These are phyloP conservation scores for Terebella lapidaria DNA, from an alignment of 2,888 invertebrate species.

Conservation along the genomic window DNA sequence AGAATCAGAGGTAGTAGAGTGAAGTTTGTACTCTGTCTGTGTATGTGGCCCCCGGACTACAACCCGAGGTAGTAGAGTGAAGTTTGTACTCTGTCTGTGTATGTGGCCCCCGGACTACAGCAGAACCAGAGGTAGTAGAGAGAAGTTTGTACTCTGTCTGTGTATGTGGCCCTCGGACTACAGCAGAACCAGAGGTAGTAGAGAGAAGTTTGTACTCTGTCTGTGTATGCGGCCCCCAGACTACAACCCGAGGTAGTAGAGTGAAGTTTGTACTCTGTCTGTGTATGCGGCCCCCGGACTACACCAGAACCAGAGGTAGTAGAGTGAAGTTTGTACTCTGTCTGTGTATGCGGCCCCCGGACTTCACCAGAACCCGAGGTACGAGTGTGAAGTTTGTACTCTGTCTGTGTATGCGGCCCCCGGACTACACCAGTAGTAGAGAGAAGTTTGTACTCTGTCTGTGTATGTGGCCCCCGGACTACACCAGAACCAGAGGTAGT, in stretches of 20 bases:
- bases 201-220: background rate
- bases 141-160: constrained; percentile 79
- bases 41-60: background rate
- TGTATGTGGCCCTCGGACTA: constrained; percentile 68
- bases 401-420: constrained; percentile 73
- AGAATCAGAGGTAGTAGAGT: constrained; percentile 7
- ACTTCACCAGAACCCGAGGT: constrained; percentile 39
- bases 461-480: constrained; percentile 8
- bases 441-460: constrained; percentile 74
- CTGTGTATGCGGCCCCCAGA: constrained; percentile 63
- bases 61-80: constrained; percentile 70
- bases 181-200: constrained; percentile 33
- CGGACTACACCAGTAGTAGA: constrained; percentile 46
- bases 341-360: constrained; percentile 70
- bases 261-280: constrained; percentile 77
- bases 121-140: constrained; percentile 57
- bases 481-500: too few relatives aligned
- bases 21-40: too few relatives aligned
- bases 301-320: constrained; percentile 47
- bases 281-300: constrained; percentile 67
- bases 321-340: constrained; percentile 81
- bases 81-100: constrained; percentile 74
- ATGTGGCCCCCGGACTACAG: constrained; percentile 64
- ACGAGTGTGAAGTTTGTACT: constrained; percentile 43
- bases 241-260: too few relatives aligned